phyloP scores from a whole-genome alignment of 1,140 invertebrate species.

The Drosophila sucinea region DNA sequence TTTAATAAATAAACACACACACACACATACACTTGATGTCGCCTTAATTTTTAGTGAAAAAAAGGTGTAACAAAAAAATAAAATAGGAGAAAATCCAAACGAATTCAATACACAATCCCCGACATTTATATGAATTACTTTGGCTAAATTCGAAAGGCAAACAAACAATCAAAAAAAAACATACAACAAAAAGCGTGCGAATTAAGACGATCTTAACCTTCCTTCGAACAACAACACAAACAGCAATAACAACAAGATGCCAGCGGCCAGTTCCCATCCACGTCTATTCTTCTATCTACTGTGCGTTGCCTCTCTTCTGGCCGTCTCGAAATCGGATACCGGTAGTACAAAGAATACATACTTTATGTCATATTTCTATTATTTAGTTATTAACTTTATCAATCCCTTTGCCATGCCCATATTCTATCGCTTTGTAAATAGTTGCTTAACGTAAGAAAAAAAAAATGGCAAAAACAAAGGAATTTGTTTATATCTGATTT shows the following conservation, averaged over 20 bases:
- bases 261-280: slow-evolving; percentile 68
- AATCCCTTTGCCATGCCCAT: slow-evolving; percentile 80
- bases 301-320: slow-evolving; percentile 72
- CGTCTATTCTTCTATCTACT: slow-evolving; percentile 75
- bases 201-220: slow-evolving; percentile 41
- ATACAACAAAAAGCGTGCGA: slow-evolving; percentile 19
- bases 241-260: slow-evolving; percentile 62
- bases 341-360: slow-evolving; percentile 80
- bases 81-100: slow-evolving; percentile 2
- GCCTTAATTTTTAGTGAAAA: neutral
- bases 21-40: neutral
- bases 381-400: slow-evolving; percentile 77
- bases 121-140: neutral
- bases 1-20: slow-evolving; percentile 27
- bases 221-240: slow-evolving; percentile 6
- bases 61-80: slow-evolving; percentile 21
- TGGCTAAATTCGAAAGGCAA: slow-evolving; percentile 20
- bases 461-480: neutral
- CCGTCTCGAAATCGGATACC: slow-evolving; percentile 75
- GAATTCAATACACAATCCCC: no score
- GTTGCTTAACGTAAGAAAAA: slow-evolving; percentile 60
- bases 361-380: slow-evolving; percentile 81
- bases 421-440: slow-evolving; percentile 76
- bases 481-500: neutral
- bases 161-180: slow-evolving; percentile 28